Percentiles rank a stretch among this genome's conserved stretches.
Evolutionary conservation across 2,797 vertebrate species (phyloP).

Genomic region (Hirundo rustica): DNA sequence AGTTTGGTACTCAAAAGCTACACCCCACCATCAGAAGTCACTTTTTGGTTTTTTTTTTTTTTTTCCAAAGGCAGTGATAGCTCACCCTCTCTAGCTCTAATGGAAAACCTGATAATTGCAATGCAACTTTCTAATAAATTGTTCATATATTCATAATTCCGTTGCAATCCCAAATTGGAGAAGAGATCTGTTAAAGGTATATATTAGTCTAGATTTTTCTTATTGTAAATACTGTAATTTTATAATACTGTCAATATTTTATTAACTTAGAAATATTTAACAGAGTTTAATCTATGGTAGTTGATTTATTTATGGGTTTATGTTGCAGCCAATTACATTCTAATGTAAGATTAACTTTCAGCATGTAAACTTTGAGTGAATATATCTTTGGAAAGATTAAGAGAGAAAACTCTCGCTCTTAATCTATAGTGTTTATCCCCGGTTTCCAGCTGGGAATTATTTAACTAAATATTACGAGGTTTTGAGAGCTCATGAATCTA

Average conservation of each 20-base stretch:
- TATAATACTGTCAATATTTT: conserved; percentile 82
- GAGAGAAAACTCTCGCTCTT: conserved; percentile 70
- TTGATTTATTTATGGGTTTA: conserved; percentile 79
- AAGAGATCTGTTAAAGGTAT: conserved; percentile 79
- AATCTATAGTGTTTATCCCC: conserved; percentile 66
- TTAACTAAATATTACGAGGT: not conserved
- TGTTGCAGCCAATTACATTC: conserved; percentile 79
- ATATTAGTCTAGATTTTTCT: conserved; percentile 80
- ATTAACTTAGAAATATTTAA: conserved; percentile 82
- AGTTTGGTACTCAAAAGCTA: conserved; percentile 75
- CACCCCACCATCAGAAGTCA: conserved; percentile 75
- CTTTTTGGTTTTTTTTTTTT: conserved; percentile 35
- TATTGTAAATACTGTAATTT: conserved; percentile 84
- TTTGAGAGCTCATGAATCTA: conserved; percentile 54
- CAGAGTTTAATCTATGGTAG: conserved; percentile 79
- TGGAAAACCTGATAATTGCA: conserved; percentile 69
- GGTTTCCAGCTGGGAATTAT: conserved; percentile 62
- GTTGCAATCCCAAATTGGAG: conserved; percentile 75
- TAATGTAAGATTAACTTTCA: conserved; percentile 80
- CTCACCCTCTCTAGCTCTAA: conserved; percentile 65
- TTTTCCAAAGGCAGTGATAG: conserved; percentile 71
- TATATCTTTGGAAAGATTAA: conserved; percentile 71
- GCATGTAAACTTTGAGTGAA: conserved; percentile 64
- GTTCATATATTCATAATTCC: conserved; percentile 71
- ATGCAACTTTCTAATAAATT: conserved; percentile 79